These are phyloP conservation scores for Scaptomyza tumidula DNA, from an alignment of 2,888 invertebrate genomes.

Conservation along the genomic window DNA sequence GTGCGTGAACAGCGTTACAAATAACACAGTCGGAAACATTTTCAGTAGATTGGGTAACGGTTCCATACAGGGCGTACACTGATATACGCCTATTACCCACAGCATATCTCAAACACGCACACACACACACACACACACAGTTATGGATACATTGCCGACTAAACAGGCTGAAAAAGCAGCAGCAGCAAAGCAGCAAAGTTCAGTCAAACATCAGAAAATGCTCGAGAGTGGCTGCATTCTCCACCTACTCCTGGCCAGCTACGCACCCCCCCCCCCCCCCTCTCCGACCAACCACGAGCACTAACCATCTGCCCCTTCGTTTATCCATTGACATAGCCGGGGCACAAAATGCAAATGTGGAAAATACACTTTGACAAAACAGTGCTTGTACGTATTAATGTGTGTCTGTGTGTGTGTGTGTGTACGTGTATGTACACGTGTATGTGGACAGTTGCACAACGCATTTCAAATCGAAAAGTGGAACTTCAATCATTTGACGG, in stretches of 20 bases:
- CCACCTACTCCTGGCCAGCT: neutral
- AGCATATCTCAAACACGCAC: conserved; percentile 10
- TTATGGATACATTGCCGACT: conserved; percentile 12
- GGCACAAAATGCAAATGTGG: conserved; percentile 39
- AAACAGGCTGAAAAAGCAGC: conserved; percentile 28
- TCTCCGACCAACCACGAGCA: neutral
- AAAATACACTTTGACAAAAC: conserved; percentile 72
- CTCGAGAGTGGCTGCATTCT: conserved; percentile 37
- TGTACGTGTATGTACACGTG: conserved; percentile 4
- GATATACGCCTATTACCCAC: conserved; percentile 35
- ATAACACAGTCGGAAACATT: conserved; percentile 32
- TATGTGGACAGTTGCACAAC: conserved; percentile 63
- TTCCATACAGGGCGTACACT: conserved; percentile 16
- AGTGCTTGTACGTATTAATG: conserved; percentile 27
- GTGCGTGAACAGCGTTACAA: conserved; percentile 54
- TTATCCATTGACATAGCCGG: conserved; percentile 19
- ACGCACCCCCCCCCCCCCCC: neutral
- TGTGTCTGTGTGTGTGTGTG: conserved; percentile 4
- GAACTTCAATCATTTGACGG: conserved; percentile 73
- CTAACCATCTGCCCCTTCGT: neutral
- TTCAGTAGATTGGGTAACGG: conserved; percentile 12
- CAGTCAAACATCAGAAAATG: conserved; percentile 71
- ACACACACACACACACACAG: conserved; percentile 14
- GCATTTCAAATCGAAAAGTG: conserved; percentile 78
- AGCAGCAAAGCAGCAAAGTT: conserved; percentile 67